Base-by-base conservation (phyloP, 1,140 invertebrate genomes). In the Drosophila nikananu region DNA sequence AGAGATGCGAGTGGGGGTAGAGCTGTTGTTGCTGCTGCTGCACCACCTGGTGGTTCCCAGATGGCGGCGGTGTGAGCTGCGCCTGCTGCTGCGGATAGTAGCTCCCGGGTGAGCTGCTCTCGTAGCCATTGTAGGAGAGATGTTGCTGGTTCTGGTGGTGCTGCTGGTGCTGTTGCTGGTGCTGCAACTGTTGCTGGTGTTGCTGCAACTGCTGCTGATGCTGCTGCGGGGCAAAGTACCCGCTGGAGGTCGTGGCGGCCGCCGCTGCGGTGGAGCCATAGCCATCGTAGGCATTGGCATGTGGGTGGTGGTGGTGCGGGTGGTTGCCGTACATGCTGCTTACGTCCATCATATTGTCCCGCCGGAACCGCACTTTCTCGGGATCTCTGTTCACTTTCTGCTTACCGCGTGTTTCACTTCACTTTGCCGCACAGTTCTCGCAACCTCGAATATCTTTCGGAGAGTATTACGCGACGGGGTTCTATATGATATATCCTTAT, bases 291-390 rank as follows among this genome's bases (percentile, higher is more conserved):
- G 90, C 92, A 78, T 93, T 92, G 46, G 84, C 92, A 52, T 83
- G 61, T 65, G 81, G 77, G 65, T 92, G 91, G 49, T 91, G 91
- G 72, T 92, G 91, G 89, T 94, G 94, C 93, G 94, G 91, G 92
- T 94, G 94, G 93, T 94, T 93, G 83, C 95, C 95, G 94, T 95
- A 96, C 95, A 96, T 96, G 93, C 95, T 96, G 93, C 95, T 94
- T 94, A 96, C 94, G 94, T 96, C 95, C 95, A 96, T 96, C 95
- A 95, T 96, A 86, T 93, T 93, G 92, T 80, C 66, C 27, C 70
- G 73, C 82, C 80, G 71, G 66, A 81, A 74, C 73, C 83, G 52
- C 73, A 78, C 82, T 78, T 42, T 21, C 41, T 23, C 19, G n/a
- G 39, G 39, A 25, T 25, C 42, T 57, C 25, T 35, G 39, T 21